These are phyloP conservation scores for Anticlea derivata DNA, from an alignment of 2,888 invertebrate genomes.

Conservation along the genomic window DNA sequence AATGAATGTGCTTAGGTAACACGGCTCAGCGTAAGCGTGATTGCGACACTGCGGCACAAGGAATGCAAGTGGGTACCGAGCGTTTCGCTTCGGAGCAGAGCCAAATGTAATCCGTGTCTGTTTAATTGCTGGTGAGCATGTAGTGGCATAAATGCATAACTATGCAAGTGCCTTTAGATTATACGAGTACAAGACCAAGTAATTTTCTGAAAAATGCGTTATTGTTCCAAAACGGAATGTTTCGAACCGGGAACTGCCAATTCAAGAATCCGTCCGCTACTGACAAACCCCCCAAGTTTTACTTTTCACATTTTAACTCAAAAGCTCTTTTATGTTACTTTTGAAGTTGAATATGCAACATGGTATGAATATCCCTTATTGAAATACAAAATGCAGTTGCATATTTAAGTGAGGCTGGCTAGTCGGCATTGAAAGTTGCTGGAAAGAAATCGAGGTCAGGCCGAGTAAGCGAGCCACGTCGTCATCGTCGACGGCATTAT, in stretches of 20 bases:
- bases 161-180: no score
- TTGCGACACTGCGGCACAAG: conserved; percentile 70
- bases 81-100: conserved; percentile 61
- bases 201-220: background rate
- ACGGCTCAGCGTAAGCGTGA: conserved; percentile 66
- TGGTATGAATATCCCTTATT: background rate
- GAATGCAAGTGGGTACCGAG: conserved; percentile 60
- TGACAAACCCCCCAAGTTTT: no score
- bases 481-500: conserved; percentile 19
- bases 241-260: background rate
- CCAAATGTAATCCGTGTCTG: conserved; percentile 38
- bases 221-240: background rate
- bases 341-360: no score
- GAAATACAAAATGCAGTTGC: conserved; percentile 32
- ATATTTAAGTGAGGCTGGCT: conserved; percentile 45
- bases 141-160: background rate
- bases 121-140: conserved; percentile 23
- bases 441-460: conserved; percentile 84
- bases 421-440: conserved; percentile 80
- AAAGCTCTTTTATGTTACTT: no score
- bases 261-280: no score
- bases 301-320: no score
- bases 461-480: conserved; percentile 71
- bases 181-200: no score
- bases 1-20: conserved; percentile 67